Base-by-base conservation (phyloP, 2,113 vertebrate species). In the Lipophrys pholis region DNA sequence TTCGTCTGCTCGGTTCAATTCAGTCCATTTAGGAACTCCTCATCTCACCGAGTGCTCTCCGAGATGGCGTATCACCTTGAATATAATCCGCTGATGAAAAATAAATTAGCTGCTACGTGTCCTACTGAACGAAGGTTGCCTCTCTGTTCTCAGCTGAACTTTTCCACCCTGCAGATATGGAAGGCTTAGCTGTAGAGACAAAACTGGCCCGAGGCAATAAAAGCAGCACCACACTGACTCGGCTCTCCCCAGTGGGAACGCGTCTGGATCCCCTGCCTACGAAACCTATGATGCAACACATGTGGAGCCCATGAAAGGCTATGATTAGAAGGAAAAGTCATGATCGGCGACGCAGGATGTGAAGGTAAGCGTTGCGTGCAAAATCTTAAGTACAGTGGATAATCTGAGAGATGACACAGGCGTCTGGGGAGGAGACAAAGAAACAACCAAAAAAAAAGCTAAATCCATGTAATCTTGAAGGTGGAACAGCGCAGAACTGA, bases 131-230 rank as follows among this genome's bases (percentile, higher is more conserved):
- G 70, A 85, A 73, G 79, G 73, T 66, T 69, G 76, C 82, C 84
- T 78, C 65, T 81, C 48, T 64, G 63, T 53, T 60, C 68, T 50
- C 68, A 63, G 63, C 60, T 91, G 92, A 93, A 94, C 91, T 90
- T 85, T 87, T 71, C 80, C 89, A 83, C 80, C 74, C 80, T 71
- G 50, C 73, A 86, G 84, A 88, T 75, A 78, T 78, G 72, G 84
- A 76, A 79, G 69, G 62, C 79, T 78, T 78, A 75, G 80, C 81
- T 66, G 69, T 58, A 48, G 75, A 92, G 89, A 91, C 84, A 89
- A 83, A 91, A 89, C 67, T 70, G 64, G 81, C 93, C 90, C 0
- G 70, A 77, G 91, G 92, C 90, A 75, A 79, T 55, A 76, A 73
- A 77, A 85, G 61, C 77, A 78, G 66, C 72, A 69, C 21, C 81